Evolutionary conservation across 2,797 vertebrate species (phyloP).

Genomic region (Ptychobarbus kaznakovi): DNA sequence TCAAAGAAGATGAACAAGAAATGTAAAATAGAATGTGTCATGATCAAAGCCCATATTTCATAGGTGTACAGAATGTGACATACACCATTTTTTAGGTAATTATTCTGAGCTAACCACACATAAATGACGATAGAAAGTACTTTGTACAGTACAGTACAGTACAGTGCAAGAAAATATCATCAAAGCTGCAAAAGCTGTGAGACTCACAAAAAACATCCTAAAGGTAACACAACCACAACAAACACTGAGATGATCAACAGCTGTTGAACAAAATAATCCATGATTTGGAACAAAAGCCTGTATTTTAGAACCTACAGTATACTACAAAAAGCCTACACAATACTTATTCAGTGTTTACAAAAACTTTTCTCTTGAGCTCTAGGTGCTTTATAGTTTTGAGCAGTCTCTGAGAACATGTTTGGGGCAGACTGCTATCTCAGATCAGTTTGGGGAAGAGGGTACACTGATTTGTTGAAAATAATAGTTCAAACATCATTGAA

Average conservation of each 20-base stretch:
- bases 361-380: not conserved
- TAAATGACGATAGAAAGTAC: not conserved
- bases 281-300: not conserved
- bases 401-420: not conserved
- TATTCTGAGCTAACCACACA: not conserved
- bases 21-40: not conserved
- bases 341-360: not conserved
- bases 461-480: not conserved
- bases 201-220: not conserved
- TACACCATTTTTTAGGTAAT: not conserved
- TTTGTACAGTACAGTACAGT: not conserved
- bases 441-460: not conserved
- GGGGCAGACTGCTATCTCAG: not conserved
- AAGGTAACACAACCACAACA: not conserved
- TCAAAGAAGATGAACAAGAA: constrained; percentile 7
- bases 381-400: not conserved
- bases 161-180: not conserved
- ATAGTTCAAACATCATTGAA: not conserved
- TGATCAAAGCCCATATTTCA: not conserved
- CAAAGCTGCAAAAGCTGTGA: not conserved
- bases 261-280: not conserved
- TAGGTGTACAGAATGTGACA: not conserved
- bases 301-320: not conserved
- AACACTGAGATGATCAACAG: constrained; percentile 2
- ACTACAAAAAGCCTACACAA: not conserved